Evolutionary conservation across 2,888 invertebrate species (phyloP), one percentile per base, ranked within the genome.

Genomic region (Helleia helle): DNA sequence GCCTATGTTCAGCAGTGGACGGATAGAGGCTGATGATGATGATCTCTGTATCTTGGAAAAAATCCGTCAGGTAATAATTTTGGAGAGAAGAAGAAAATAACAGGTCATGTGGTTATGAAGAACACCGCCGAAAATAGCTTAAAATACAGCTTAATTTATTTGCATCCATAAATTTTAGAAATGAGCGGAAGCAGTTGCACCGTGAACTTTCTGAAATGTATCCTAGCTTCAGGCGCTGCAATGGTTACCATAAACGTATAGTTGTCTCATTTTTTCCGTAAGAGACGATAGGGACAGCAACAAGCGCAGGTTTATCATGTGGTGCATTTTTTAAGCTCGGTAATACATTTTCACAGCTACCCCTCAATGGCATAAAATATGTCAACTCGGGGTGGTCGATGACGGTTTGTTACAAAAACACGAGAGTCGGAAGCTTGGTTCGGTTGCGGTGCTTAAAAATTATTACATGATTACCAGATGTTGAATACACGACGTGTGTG

Each of bases 301-400:
- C 59, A 58, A 55, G 42, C 56, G 49, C 42, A 55, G 52, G 58
- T 51, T 61, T 58, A 65, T 71, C 72, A 76, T 72, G 59, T 75
- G 77, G 71, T 72, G 67, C 67, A 72, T 79, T 77, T 80, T 81
- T 72, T 62, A 65, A 58, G 61, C 56, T 58, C 51, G 61, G 67
- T 70, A 69, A 75, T 68, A 71, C 69, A 74, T 76, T 76, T 76
- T 76, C 77, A 75, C 74, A 72, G 73, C 69, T 70, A 75, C 74
- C 77, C 76, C 70, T n/a, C n/a, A n/a, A 71, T 66, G 58, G 56
- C 54, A 54, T 57, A 67, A 71, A 80, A 76, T 72, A 75, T 76
- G 71, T 75, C 62, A 65, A 71, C 75, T 74, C 76, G 70, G 83
- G 81, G 83, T 83, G 83, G 83, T 65, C 83, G 60, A 53, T 49